A percentile compares a stretch with the other conserved stretches of the same genome.
Evolutionary conservation across 2,113 vertebrate species (phyloP).

Genomic region (Colinus virginianus): DNA sequence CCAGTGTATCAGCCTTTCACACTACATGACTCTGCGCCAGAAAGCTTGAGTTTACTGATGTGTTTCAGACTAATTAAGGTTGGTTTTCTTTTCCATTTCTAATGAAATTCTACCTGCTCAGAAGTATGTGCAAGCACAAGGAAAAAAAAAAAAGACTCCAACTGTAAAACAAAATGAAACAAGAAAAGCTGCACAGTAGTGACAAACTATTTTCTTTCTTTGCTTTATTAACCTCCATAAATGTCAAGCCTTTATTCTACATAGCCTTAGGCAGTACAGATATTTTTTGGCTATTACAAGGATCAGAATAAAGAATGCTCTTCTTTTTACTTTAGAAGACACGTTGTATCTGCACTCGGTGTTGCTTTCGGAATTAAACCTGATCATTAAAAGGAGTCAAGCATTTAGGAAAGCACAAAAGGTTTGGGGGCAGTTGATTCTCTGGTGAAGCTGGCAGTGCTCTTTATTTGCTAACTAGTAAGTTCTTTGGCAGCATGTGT

Average conservation of each 20-base stretch:
- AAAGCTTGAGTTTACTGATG: slow-evolving; percentile 71
- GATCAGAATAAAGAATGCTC: not conserved
- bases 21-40: slow-evolving; percentile 60
- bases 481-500: not conserved
- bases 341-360: not conserved
- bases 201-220: slow-evolving; percentile 50
- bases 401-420: not conserved
- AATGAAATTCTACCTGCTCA: slow-evolving; percentile 71
- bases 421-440: not conserved
- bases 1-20: slow-evolving; percentile 63
- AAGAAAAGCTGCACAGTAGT: not conserved
- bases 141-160: slow-evolving; percentile 9
- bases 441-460: not conserved
- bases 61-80: slow-evolving; percentile 73
- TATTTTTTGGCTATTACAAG: slow-evolving; percentile 3
- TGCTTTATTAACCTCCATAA: slow-evolving; percentile 45
- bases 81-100: slow-evolving; percentile 71
- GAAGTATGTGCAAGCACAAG: not conserved
- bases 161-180: slow-evolving; percentile 30
- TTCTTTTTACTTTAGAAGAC: not conserved
- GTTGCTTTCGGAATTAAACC: slow-evolving; percentile 4
- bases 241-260: not conserved
- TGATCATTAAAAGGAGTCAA: not conserved
- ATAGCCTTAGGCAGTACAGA: not conserved
- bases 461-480: not conserved